Evolutionary conservation across 2,888 invertebrate species (phyloP).

Genomic region (Lasius fuliginosus): DNA sequence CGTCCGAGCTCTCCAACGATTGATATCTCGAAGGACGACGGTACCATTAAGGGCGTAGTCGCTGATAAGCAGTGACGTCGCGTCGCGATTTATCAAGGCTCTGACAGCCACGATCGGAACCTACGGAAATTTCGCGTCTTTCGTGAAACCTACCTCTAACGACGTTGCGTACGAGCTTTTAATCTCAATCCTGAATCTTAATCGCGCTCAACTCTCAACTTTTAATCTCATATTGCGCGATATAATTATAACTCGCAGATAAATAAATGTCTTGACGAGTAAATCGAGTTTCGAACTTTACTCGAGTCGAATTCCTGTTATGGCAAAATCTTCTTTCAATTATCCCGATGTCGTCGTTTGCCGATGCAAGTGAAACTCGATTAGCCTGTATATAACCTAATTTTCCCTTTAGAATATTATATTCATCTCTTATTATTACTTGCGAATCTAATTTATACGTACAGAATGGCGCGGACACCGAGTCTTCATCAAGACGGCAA

Average conservation of each 20-base stretch:
- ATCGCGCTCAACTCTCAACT: not conserved
- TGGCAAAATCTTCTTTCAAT: not conserved
- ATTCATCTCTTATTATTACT: constrained; percentile 21
- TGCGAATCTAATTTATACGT: constrained; percentile 14
- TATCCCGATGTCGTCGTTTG: not conserved
- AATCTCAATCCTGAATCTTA: constrained; percentile 4
- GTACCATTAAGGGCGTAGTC: constrained; percentile 59
- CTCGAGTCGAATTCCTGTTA: not conserved
- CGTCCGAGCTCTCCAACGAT: not conserved
- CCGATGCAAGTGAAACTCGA: not conserved
- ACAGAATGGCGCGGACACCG: not conserved
- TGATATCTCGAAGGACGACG: constrained; percentile 33
- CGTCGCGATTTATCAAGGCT: constrained; percentile 66
- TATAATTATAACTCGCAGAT: not conserved
- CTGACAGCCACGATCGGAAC: constrained; percentile 21
- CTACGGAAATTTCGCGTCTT: constrained; percentile 49
- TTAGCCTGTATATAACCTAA: not conserved
- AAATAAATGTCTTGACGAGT: not conserved
- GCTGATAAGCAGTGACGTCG: constrained; percentile 50
- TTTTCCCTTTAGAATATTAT: constrained; percentile 11
- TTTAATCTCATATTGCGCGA: not conserved
- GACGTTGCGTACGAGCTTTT: constrained; percentile 7
- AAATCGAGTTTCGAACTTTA: not conserved
- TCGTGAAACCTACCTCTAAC: not conserved
- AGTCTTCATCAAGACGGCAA: not conserved